Base-by-base conservation (phyloP, 2,113 vertebrate species). In the Syngnathus typhle region DNA sequence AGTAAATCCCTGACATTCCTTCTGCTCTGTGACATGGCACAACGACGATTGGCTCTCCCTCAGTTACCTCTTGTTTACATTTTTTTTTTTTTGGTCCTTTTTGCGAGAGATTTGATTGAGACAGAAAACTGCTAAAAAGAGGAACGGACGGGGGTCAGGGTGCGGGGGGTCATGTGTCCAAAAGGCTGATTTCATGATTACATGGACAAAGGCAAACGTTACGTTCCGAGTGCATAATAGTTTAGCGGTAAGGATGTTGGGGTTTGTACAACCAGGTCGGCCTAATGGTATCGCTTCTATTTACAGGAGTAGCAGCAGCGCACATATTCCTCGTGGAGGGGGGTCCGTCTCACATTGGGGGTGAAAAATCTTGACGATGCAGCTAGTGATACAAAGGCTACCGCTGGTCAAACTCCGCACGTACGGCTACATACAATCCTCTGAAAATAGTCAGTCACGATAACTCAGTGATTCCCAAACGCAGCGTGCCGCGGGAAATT, bases 1-100 rank as follows among this genome's bases (percentile, higher is more conserved):
- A 90, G 82, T 81, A 86, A 88, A 91, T 92, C 91, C 90, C 91
- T 91, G 91, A 92, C 91, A 89, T 91, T 92, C 87, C 79, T 88
- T 91, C 86, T 88, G 88, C 85, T 87, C 88, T 83, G 83, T 78
- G 69, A 91, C 89, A 88, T 88, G 83, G 88, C 90, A 89, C 89
- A 82, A 85, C 85, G 86, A 85, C 85, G 86, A 52, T 68, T 47
- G 82, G 84, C 75, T 77, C 79, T 46, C 73, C 56, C 74, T 71
- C 80, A 73, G 82, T 78, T 77, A 83, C 79, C 73, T 82, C 64
- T 75, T 52, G 68, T 82, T 83, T 65, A 66, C 72, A 3, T 56
- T 16, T 11, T 16, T 44, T 4, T 74, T 37, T 71, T 87, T 90
- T 92, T 91, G 89, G 90, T 92, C 89, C 88, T 82, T 73, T 67